Base-by-base conservation (phyloP, 1,140 invertebrate species). In the Tetramorium simillimum region DNA sequence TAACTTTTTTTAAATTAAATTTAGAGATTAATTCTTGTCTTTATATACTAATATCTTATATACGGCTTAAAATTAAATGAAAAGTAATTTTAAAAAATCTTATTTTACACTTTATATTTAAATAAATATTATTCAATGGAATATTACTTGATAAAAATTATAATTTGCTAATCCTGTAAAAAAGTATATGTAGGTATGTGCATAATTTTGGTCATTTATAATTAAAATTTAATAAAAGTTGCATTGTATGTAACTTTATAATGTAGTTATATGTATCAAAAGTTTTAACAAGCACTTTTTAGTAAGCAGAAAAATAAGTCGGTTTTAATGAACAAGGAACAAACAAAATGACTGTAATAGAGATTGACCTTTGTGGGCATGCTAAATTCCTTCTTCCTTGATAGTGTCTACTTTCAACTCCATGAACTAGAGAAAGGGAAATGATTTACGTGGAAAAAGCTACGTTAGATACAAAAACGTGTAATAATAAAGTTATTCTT, bases 391-490 rank as follows among this genome's bases (percentile, higher is more conserved):
- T 28, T 18, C 18, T 37, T 78, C 43, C 56, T 37, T 63, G 28
- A 62, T 77, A 43, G 40, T 46, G 24, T 78, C 76, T 78, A 78
- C 60, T 78, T 78, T 78, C 43, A 49, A 65, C 46, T 63, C 58
- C 21, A 5, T 63, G 2, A 46, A 62, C 18, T 16, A n/a, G 76
- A 65, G 76, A 78, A 78, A 65, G 43, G 40, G 43, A 60, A 78
- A 56, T 78, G 76, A 78, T 78, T 78, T 51, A 67, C 33, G 14
- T 62, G 56, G 5, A 65, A 67, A 67, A 80, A 80, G 12, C 28
- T 65, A 21, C 4, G 14, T 65, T 3, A 33, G 24, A 49, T 51
- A 14, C 28, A 43, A 80, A 80, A 80, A 67, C 14, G 14, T 51
- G 43, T 67, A 28, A 33, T 65, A 63, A 65, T 78, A 51, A 60